A percentile compares a stretch with the other conserved stretches of the same genome.
Conservation (phyloP, 53 echinoderm and acorn worm genomes). For the Holothuria leucospilota region DNA sequence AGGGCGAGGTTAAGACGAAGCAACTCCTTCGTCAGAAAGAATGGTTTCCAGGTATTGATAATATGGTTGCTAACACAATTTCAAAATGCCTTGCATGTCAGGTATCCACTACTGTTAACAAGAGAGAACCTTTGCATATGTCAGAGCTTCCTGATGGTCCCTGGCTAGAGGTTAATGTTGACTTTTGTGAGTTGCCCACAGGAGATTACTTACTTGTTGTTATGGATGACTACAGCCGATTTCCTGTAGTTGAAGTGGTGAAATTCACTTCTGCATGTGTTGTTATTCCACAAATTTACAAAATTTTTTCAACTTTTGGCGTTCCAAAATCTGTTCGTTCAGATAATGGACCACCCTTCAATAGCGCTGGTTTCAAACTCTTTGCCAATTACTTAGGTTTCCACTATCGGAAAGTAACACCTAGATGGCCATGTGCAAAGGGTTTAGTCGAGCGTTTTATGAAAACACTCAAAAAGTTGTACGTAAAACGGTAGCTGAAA, state of each 20-base stretch:
- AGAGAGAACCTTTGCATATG: constrained; percentile 27
- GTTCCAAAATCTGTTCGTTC: constrained; percentile 38
- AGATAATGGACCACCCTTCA: constrained; percentile 69
- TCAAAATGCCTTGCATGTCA: constrained; percentile 49
- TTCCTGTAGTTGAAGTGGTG: constrained; percentile 47
- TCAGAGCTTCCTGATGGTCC: constrained; percentile 36
- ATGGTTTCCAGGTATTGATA: no score
- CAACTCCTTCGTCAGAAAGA: no score
- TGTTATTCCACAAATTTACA: constrained; percentile 65
- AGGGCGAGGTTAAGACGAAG: constrained; percentile 48
- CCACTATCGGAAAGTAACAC: constrained; percentile 50
- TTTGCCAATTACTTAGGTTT: constrained; percentile 44
- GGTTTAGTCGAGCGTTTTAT: constrained; percentile 58
- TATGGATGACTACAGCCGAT: constrained; percentile 59
- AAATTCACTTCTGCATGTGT: constrained; percentile 58
- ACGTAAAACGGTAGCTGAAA: constrained; percentile 61
- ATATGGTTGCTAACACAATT: no score
- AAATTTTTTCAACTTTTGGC: constrained; percentile 55
- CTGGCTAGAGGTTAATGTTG: constrained; percentile 2
- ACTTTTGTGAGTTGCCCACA: constrained; percentile 48
- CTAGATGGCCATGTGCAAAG: constrained; percentile 63
- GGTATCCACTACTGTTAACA: constrained; percentile 13
- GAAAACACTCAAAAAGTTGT: constrained; percentile 61
- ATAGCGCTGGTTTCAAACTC: constrained; percentile 39
- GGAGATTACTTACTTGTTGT: constrained; percentile 46